These are phyloP conservation scores for Drosophila kohkoa DNA, from an alignment of 1,140 invertebrate species.

Conservation along the genomic window DNA sequence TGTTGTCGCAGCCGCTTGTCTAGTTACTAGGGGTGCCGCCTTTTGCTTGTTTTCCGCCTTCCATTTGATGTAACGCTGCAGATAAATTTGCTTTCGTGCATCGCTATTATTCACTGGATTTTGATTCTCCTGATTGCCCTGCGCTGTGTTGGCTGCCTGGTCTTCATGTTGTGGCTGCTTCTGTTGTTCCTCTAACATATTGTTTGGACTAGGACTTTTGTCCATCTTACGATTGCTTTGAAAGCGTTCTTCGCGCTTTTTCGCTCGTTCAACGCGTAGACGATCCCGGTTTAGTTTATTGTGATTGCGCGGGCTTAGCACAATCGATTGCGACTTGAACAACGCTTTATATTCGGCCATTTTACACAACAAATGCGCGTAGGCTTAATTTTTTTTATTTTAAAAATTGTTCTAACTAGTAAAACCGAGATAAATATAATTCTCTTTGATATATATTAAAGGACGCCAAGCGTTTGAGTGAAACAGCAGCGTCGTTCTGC, in stretches of 20 bases:
- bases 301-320: conserved; percentile 45
- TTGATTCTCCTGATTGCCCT: not conserved
- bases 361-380: not conserved
- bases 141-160: not conserved
- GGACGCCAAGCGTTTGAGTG: not conserved
- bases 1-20: not conserved
- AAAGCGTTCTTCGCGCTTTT: conserved; percentile 54
- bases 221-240: conserved; percentile 56
- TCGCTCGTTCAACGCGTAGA: conserved; percentile 42
- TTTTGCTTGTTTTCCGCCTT: conserved; percentile 29
- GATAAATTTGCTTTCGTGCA: conserved; percentile 28
- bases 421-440: not conserved
- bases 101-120: not conserved
- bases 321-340: conserved; percentile 33
- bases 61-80: conserved; percentile 53
- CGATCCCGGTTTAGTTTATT: conserved; percentile 45
- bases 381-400: not conserved
- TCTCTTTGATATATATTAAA: not conserved
- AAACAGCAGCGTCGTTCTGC: not conserved
- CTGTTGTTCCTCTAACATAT: not conserved
- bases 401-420: not conserved
- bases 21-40: not conserved
- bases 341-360: conserved; percentile 27
- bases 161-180: conserved; percentile 17
- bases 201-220: conserved; percentile 40